Conservation (phyloP, 2,888 invertebrate species). For the Mechanitis mazaeus region DNA sequence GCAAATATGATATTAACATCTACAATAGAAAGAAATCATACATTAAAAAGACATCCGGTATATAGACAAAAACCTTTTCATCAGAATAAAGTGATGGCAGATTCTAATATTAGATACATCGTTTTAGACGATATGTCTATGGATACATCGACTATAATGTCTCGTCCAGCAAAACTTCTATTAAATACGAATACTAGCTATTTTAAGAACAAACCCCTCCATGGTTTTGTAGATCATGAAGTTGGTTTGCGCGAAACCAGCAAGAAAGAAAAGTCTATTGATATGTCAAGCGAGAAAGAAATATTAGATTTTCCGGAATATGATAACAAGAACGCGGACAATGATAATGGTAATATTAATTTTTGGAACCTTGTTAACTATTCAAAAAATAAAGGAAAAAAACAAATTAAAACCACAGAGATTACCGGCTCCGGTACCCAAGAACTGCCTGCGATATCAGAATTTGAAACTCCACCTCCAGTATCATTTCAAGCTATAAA, state of each 20-base stretch:
- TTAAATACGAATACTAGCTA: constrained; percentile 37
- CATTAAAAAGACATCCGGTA: constrained; percentile 44
- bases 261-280: constrained; percentile 24
- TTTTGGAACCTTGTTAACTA: constrained; percentile 47
- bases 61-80: constrained; percentile 47
- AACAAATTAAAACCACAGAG: constrained; percentile 27
- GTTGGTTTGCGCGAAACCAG: constrained; percentile 36
- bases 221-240: constrained; percentile 43
- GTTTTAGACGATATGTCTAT: constrained; percentile 51
- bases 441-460: constrained; percentile 40
- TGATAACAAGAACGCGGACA: constrained; percentile 25
- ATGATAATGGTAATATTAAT: constrained; percentile 34
- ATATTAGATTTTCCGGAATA: constrained; percentile 36
- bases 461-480: constrained; percentile 55
- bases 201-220: constrained; percentile 41
- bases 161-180: constrained; percentile 37
- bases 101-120: constrained; percentile 45
- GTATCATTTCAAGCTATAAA: constrained; percentile 30
- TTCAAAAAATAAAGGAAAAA: constrained; percentile 32
- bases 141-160: constrained; percentile 46
- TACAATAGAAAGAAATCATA: constrained; percentile 67
- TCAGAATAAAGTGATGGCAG: constrained; percentile 48
- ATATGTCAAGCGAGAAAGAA: constrained; percentile 38
- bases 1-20: constrained; percentile 79
- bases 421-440: constrained; percentile 32